Conservation (phyloP, 1,140 invertebrate genomes). For the Bombus superbus region DNA sequence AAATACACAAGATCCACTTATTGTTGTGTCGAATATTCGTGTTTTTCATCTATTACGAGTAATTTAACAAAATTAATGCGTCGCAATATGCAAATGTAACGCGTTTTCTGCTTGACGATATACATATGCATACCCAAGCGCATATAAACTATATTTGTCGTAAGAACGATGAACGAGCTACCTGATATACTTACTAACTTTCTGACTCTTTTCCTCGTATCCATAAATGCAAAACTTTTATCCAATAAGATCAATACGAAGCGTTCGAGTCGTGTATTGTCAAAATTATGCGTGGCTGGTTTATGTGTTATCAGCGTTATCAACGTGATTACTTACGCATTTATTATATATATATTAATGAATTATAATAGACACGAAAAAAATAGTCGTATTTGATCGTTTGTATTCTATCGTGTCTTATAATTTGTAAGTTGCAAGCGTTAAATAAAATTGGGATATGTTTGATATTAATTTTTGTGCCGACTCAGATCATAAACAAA, state of each 20-base stretch:
- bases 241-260: background rate
- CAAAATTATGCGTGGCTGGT: background rate
- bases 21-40: slow-evolving; percentile 8
- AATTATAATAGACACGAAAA: background rate
- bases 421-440: background rate
- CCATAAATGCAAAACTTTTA: background rate
- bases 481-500: background rate
- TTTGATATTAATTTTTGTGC: background rate
- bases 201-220: too few relatives aligned
- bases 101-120: background rate
- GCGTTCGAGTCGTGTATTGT: background rate
- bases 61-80: too few relatives aligned
- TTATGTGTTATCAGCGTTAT: background rate
- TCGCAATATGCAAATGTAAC: background rate
- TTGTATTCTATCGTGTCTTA: too few relatives aligned
- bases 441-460: background rate
- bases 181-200: background rate
- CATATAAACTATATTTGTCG: background rate
- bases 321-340: background rate
- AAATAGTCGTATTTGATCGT: background rate
- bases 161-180: background rate
- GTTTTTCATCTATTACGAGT: too few relatives aligned
- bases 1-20: background rate
- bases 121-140: background rate
- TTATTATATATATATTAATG: too few relatives aligned